A percentile compares a stretch with the other conserved stretches of the same genome.
Evolutionary conservation across 1,140 invertebrate species (phyloP).

Genomic region (Akabosia matsudoensis): DNA sequence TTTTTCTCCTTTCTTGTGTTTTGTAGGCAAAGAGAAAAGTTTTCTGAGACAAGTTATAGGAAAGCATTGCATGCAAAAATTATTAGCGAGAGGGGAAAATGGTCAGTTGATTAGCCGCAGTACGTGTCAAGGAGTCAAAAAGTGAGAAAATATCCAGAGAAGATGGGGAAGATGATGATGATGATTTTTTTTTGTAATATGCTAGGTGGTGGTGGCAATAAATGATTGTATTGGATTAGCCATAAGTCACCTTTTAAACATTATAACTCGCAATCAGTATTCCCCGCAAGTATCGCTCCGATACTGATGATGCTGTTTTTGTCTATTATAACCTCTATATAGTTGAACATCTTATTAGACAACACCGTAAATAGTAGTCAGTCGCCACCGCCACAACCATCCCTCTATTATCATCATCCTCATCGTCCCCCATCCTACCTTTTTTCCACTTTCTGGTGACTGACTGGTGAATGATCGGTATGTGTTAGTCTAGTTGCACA

Average conservation of each 20-base stretch:
- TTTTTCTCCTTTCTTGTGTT: too few relatives aligned
- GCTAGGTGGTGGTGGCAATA: neutral
- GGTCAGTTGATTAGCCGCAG: neutral
- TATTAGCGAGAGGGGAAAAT: neutral
- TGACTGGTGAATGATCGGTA: too few relatives aligned
- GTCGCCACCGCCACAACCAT: neutral
- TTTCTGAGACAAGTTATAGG: neutral
- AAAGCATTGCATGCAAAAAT: neutral
- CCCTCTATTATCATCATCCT: neutral
- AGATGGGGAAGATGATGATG: neutral
- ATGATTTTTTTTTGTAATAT: neutral
- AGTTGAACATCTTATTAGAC: neutral
- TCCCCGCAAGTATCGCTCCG: neutral
- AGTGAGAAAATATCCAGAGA: too few relatives aligned
- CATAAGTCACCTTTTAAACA: neutral
- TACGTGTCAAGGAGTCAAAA: neutral
- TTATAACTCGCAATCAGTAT: neutral
- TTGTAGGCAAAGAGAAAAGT: neutral
- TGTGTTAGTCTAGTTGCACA: neutral
- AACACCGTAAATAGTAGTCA: neutral
- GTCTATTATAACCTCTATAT: neutral
- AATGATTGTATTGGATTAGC: conserved; percentile 2
- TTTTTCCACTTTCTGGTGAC: too few relatives aligned
- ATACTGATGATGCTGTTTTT: neutral
- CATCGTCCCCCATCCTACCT: neutral